A percentile compares a stretch with the other conserved stretches of the same genome.
Conservation (phyloP, 2,888 invertebrate genomes). For the Pristionchus japonicus region DNA sequence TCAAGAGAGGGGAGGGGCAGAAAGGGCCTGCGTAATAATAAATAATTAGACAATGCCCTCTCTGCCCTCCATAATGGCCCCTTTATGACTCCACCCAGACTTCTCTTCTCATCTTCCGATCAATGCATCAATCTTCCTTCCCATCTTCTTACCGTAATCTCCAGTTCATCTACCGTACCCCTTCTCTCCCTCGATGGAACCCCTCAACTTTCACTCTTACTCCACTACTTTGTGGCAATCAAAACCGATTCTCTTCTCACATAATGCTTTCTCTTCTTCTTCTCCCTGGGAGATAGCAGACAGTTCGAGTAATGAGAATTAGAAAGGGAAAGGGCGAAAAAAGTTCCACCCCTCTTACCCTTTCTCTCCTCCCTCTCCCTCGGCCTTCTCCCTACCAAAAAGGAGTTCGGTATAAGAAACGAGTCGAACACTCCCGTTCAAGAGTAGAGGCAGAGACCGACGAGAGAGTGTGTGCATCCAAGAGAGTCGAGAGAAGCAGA, state of each 20-base stretch:
- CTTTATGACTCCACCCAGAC: constrained; percentile 12
- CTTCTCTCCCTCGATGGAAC: neutral
- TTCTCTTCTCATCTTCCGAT: constrained; percentile 25
- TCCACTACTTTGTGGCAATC: neutral
- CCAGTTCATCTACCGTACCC: neutral
- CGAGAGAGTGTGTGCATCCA: neutral
- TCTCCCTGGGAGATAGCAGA: constrained; percentile 21
- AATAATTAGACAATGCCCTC: constrained; percentile 35
- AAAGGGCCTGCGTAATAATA: constrained; percentile 15
- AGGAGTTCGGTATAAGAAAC: constrained; percentile 28
- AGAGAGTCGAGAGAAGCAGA: neutral
- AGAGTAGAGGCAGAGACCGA: neutral
- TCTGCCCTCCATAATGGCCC: neutral
- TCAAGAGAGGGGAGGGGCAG: neutral
- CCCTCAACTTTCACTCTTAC: neutral
- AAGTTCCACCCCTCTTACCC: constrained; percentile 35
- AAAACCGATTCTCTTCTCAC: constrained; percentile 37
- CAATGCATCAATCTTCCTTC: neutral
- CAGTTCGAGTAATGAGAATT: constrained; percentile 10
- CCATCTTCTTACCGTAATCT: neutral
- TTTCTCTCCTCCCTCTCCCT: neutral
- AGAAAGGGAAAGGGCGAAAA: constrained; percentile 42
- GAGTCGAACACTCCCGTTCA: constrained; percentile 42
- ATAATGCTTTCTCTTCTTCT: constrained; percentile 32
- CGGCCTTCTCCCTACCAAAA: no score